Conservation (phyloP, 2,888 invertebrate species). For the Ectemnius lituratus region DNA sequence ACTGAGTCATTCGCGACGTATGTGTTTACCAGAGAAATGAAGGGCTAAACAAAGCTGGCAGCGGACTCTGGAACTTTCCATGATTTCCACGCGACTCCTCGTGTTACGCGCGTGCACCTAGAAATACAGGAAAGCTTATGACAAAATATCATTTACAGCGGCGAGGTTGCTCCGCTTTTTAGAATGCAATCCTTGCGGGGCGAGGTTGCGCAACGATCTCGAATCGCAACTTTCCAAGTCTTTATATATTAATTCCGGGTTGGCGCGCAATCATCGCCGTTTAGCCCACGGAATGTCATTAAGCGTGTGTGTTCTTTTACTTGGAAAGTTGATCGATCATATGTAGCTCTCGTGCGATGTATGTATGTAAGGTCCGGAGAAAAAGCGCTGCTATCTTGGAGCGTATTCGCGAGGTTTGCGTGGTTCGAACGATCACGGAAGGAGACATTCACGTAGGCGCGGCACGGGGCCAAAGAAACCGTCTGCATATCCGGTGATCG, state of each 20-base stretch:
- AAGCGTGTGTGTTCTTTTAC: not conserved
- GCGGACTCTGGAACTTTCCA: not conserved
- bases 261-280: not conserved
- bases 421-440: constrained; percentile 6
- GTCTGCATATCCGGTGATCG: constrained; percentile 42
- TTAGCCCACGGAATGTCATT: not conserved
- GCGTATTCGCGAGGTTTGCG: too few relatives aligned
- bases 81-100: too few relatives aligned
- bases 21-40: not conserved
- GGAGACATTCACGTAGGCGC: constrained; percentile 32
- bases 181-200: not conserved
- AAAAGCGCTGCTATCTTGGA: too few relatives aligned
- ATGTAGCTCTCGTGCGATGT: not conserved
- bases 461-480: constrained; percentile 36
- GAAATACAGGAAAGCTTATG: not conserved
- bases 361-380: too few relatives aligned
- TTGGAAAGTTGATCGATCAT: not conserved
- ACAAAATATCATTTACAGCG: not conserved
- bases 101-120: too few relatives aligned
- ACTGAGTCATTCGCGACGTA: not conserved
- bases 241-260: constrained; percentile 7
- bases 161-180: not conserved
- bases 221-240: constrained; percentile 1
- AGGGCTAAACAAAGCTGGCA: not conserved
- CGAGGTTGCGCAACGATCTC: not conserved